Conservation (phyloP, 2,797 vertebrate species). For the Sebastes wilsoni region DNA sequence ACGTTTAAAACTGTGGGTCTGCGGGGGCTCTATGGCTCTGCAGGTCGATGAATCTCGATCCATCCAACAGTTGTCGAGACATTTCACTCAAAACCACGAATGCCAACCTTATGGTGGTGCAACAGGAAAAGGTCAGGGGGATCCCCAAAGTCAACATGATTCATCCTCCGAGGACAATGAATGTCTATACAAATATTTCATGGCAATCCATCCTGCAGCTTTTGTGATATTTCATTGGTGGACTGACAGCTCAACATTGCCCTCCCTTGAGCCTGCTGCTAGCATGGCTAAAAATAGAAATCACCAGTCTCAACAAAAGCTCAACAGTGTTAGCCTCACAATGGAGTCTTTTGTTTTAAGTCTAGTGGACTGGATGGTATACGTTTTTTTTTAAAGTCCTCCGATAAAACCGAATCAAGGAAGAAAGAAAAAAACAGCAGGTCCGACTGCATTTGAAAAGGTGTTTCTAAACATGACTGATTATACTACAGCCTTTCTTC, state of each 20-base stretch:
- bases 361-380: neutral
- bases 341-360: neutral
- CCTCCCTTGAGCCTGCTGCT: neutral
- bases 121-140: neutral
- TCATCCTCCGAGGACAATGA: neutral
- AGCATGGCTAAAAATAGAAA: neutral
- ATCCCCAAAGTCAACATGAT: neutral
- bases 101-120: neutral
- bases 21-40: neutral
- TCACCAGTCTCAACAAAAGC: neutral
- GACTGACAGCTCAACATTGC: neutral
- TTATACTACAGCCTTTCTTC: neutral
- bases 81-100: neutral
- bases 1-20: no score
- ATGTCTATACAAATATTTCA: no score
- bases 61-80: neutral
- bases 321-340: neutral
- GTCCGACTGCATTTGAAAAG: neutral
- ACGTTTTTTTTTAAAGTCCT: neutral
- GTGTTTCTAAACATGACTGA: neutral
- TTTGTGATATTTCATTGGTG: neutral
- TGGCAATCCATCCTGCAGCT: neutral
- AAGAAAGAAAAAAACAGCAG: neutral
- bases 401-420: neutral
- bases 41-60: neutral